These are phyloP conservation scores for Babylonia areolata DNA, from an alignment of 1,140 invertebrate genomes.

Conservation along the genomic window DNA sequence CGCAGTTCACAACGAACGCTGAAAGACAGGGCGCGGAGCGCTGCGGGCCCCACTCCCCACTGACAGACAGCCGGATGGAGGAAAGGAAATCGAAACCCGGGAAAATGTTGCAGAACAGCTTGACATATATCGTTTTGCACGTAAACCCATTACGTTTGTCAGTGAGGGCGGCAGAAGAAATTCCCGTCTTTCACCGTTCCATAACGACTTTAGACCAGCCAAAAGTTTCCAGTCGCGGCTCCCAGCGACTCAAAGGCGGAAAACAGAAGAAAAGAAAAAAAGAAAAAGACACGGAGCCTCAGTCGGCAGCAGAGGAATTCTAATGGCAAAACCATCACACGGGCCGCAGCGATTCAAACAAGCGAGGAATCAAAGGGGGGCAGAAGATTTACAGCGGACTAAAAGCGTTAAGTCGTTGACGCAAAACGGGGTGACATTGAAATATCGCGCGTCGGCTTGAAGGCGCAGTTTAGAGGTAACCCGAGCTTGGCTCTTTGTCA, in stretches of 20 bases:
- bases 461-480: conserved; percentile 26
- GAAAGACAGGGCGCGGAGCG: not conserved
- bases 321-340: not conserved
- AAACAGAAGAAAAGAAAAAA: not conserved
- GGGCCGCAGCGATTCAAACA: not conserved
- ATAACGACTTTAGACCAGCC: not conserved
- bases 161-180: not conserved
- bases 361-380: not conserved
- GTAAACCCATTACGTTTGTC: conserved; percentile 22
- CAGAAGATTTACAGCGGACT: conserved; percentile 29
- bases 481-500: not conserved
- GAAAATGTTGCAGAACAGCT: conserved; percentile 22
- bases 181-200: conserved; percentile 17
- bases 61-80: conserved; percentile 22
- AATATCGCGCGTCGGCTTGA: conserved; percentile 25
- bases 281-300: too few species aligned
- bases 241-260: not conserved
- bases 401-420: conserved; percentile 27
- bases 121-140: conserved; percentile 24
- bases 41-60: not conserved
- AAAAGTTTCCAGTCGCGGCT: not conserved
- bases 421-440: conserved; percentile 35
- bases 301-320: not conserved
- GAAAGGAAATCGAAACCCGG: conserved; percentile 13
- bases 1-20: not conserved